A percentile compares a stretch with the other conserved stretches of the same genome.
Evolutionary conservation across 2,888 invertebrate genomes (phyloP).

Genomic region (Spatulosminthurus flaviceps): DNA sequence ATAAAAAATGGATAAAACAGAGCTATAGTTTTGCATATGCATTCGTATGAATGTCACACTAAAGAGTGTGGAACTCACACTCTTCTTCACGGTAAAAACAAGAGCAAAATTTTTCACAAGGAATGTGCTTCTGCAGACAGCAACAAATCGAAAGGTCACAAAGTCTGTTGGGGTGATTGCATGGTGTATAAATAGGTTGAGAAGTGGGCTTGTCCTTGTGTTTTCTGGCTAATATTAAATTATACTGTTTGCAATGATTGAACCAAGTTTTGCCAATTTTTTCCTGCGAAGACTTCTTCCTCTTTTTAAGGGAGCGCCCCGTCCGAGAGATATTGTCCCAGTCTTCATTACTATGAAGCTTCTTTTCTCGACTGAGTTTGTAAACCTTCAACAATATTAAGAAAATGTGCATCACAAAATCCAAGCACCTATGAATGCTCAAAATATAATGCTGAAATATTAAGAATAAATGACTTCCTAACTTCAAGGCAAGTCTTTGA

Average conservation of each 20-base stretch:
- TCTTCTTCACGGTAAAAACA: background rate
- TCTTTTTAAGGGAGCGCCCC: background rate
- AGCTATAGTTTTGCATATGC: too few species aligned
- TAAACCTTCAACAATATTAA: background rate
- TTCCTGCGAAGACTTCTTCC: background rate
- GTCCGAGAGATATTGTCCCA: background rate
- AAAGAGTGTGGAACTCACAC: too few species aligned
- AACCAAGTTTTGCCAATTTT: background rate
- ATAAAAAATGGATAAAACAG: too few species aligned
- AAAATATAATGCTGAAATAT: too few species aligned
- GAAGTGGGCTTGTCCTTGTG: background rate
- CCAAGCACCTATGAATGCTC: too few species aligned
- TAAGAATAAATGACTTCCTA: too few species aligned
- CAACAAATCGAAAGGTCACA: slow-evolving; percentile 19
- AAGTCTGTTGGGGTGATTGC: slow-evolving; percentile 10
- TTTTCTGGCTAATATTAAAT: slow-evolving; percentile 6
- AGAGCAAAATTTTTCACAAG: slow-evolving; percentile 32
- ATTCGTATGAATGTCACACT: too few species aligned
- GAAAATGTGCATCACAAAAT: too few species aligned
- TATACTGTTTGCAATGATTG: background rate
- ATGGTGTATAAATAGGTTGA: slow-evolving; percentile 15
- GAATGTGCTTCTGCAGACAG: background rate
- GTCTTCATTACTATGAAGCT: background rate
- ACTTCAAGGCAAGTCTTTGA: slow-evolving; percentile 30
- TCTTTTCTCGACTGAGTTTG: background rate